Evolutionary conservation across 2,888 invertebrate species (phyloP).

Genomic region (Sesia bembeciformis): DNA sequence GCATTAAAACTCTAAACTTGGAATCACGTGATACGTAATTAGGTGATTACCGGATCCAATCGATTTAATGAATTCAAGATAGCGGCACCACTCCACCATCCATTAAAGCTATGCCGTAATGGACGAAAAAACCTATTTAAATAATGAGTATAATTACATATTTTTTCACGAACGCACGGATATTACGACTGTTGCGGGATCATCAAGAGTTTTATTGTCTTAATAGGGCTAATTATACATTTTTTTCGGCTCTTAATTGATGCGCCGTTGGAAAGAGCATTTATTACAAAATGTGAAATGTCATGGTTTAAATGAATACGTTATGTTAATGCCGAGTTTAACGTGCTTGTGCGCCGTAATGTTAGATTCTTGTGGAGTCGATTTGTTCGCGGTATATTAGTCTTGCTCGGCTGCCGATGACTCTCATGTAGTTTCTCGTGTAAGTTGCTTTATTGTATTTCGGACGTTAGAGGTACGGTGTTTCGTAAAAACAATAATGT

Average conservation of each 20-base stretch:
- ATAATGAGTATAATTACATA: slow-evolving; percentile 73
- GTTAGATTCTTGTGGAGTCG: slow-evolving; percentile 46
- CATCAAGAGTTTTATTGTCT: slow-evolving; percentile 74
- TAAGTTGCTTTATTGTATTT: slow-evolving; percentile 17
- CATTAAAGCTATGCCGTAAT: slow-evolving; percentile 63
- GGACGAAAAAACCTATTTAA: slow-evolving; percentile 70
- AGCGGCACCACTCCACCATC: slow-evolving; percentile 53
- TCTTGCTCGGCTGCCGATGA: slow-evolving; percentile 55
- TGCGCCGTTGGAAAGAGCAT: slow-evolving; percentile 66
- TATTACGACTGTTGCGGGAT: slow-evolving; percentile 69
- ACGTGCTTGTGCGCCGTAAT: slow-evolving; percentile 57
- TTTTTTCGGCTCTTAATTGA: slow-evolving; percentile 73
- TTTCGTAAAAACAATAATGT: slow-evolving; percentile 27
- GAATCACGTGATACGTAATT: slow-evolving; percentile 65
- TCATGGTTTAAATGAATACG: slow-evolving; percentile 71
- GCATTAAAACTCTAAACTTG: slow-evolving; percentile 65
- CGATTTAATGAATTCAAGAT: slow-evolving; percentile 71
- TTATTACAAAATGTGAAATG: slow-evolving; percentile 73
- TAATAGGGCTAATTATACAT: slow-evolving; percentile 73
- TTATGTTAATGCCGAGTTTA: slow-evolving; percentile 67
- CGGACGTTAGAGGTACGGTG: background rate
- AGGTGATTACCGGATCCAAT: slow-evolving; percentile 73
- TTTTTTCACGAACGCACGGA: slow-evolving; percentile 70
- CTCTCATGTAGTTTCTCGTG: slow-evolving; percentile 46
- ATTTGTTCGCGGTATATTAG: slow-evolving; percentile 69